Conservation (phyloP, 2,113 vertebrate species). For the Saguinus midas region DNA sequence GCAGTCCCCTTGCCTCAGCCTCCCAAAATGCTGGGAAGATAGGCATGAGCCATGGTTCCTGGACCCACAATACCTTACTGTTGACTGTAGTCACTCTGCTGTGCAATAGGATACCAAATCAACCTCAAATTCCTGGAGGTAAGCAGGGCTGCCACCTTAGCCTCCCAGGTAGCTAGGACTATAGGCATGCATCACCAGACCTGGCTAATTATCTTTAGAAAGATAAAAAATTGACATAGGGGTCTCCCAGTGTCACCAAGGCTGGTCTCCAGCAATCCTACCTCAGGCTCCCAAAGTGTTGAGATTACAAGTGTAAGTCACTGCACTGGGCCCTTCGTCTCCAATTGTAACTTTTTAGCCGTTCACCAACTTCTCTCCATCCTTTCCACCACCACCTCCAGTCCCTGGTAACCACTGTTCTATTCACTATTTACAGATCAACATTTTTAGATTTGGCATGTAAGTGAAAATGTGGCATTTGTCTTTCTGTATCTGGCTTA, state of each 20-base stretch:
- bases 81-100: background rate
- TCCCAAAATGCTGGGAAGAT: background rate
- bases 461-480: background rate
- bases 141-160: too few relatives aligned
- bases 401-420: background rate
- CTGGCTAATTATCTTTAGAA: too few relatives aligned
- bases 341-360: too few relatives aligned
- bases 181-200: too few relatives aligned
- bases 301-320: too few relatives aligned
- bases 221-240: too few relatives aligned
- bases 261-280: too few relatives aligned
- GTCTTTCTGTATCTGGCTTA: background rate
- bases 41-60: background rate
- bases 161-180: too few relatives aligned
- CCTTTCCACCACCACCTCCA: background rate
- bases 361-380: background rate
- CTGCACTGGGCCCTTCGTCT: too few relatives aligned
- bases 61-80: background rate
- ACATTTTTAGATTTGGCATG: background rate
- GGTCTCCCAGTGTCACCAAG: too few relatives aligned
- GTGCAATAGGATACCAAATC: background rate
- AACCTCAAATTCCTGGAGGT: too few relatives aligned
- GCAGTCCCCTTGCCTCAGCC: background rate
- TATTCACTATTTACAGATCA: background rate
- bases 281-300: too few relatives aligned